phyloP scores from a whole-genome alignment of 1,140 invertebrate genomes.

The Nilaparvata lugens region DNA sequence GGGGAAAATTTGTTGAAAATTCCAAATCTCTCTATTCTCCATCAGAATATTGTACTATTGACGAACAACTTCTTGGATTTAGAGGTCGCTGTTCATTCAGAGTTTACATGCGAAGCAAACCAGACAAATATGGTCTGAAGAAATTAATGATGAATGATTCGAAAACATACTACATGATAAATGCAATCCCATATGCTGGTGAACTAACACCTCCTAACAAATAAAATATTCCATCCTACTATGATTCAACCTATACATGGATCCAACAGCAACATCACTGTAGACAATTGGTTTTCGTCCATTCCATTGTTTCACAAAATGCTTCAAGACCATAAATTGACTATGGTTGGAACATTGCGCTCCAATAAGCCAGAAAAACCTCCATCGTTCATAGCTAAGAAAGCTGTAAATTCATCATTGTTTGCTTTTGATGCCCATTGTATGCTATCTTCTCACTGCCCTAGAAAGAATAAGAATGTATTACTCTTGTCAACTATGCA shows the following conservation, averaged over 20 bases:
- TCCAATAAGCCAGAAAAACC: conserved; percentile 22
- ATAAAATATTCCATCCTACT: conserved; percentile 4
- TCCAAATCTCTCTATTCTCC: conserved; percentile 13
- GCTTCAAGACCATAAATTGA: conserved; percentile 25
- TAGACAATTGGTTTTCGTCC: conserved; percentile 37
- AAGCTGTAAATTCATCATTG: conserved; percentile 15
- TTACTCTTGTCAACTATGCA: conserved; percentile 28
- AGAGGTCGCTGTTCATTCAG: conserved; percentile 33
- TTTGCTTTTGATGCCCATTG: conserved; percentile 30
- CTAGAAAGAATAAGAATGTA: conserved; percentile 28
- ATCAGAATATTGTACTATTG: conserved; percentile 10
- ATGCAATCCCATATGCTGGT: conserved; percentile 25
- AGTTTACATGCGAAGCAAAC: conserved; percentile 38
- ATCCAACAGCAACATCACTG: conserved; percentile 33
- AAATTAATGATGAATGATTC: conserved; percentile 23
- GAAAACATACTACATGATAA: conserved; percentile 22
- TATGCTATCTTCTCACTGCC: conserved; percentile 32
- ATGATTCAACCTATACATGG: conserved; percentile 11
- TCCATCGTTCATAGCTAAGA: conserved; percentile 1
- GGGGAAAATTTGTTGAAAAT: conserved; percentile 15
- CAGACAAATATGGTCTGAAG: conserved; percentile 28
- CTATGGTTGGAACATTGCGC: conserved; percentile 19
- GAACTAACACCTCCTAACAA: conserved; percentile 13
- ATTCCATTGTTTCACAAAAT: conserved; percentile 27
- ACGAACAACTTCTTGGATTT: conserved; percentile 23